A percentile compares a stretch with the other conserved stretches of the same genome.
phyloP scores from a whole-genome alignment of 2,797 vertebrate species.

The Phrynocephalus forsythii region DNA sequence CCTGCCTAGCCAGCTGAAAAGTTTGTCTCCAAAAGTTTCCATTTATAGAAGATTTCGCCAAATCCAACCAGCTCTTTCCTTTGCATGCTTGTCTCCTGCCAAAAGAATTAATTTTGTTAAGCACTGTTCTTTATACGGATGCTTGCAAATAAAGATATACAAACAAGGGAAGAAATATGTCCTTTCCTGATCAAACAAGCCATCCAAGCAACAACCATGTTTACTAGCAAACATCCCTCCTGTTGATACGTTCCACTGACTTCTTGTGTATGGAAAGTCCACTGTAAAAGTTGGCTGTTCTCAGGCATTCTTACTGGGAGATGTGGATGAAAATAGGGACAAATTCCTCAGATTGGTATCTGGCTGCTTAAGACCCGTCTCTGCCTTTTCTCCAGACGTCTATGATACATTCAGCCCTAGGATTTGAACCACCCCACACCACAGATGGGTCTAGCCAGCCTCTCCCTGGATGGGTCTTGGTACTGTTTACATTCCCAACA shows the following conservation, averaged over 20 bases:
- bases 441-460: constrained; percentile 3
- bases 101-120: background rate
- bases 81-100: background rate
- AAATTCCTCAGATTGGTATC: background rate
- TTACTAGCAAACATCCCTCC: background rate
- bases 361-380: constrained; percentile 15
- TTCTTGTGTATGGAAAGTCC: background rate
- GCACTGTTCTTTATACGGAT: background rate
- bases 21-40: background rate
- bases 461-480: constrained; percentile 14
- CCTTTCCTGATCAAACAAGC: background rate
- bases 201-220: no score
- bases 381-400: constrained; percentile 19
- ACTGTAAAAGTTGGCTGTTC: background rate
- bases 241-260: background rate
- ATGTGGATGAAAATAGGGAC: constrained; percentile 4
- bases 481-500: constrained; percentile 15
- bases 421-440: constrained; percentile 26
- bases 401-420: constrained; percentile 29
- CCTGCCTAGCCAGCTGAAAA: background rate
- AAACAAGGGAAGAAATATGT: background rate
- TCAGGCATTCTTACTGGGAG: background rate
- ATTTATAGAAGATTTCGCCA: background rate
- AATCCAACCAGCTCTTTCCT: background rate
- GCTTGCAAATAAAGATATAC: background rate